phyloP scores from a whole-genome alignment of 1,140 invertebrate species.

The Drosophila equinoxialis region DNA sequence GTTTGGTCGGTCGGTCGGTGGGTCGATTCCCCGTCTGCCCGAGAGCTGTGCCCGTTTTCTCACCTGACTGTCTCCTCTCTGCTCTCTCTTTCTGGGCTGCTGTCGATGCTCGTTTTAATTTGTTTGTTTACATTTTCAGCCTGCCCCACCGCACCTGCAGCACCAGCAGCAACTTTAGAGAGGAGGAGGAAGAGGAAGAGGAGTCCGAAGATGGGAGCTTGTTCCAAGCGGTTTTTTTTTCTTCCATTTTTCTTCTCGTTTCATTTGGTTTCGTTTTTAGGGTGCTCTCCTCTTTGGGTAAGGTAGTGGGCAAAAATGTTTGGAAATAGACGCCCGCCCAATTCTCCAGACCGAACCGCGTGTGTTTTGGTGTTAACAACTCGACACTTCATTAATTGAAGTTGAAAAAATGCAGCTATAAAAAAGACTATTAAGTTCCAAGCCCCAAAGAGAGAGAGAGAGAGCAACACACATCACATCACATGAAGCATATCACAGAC shows the following conservation, averaged over 20 bases:
- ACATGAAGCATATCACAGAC: slow-evolving; percentile 9
- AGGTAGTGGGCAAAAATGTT: slow-evolving; percentile 57
- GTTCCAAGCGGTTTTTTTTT: slow-evolving; percentile 57
- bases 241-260: neutral
- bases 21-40: slow-evolving; percentile 12
- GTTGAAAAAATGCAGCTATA: slow-evolving; percentile 78
- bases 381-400: slow-evolving; percentile 81
- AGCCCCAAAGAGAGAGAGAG: slow-evolving; percentile 31
- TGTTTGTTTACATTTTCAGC: slow-evolving; percentile 75
- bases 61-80: slow-evolving; percentile 52
- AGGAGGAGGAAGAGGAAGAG: slow-evolving; percentile 27
- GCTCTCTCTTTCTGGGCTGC: slow-evolving; percentile 26
- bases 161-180: neutral
- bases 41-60: slow-evolving; percentile 60
- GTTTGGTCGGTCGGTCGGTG: neutral
- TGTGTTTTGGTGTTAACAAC: slow-evolving; percentile 78
- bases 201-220: slow-evolving; percentile 35
- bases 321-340: slow-evolving; percentile 61
- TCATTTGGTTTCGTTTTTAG: neutral
- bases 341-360: slow-evolving; percentile 29
- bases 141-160: slow-evolving; percentile 51
- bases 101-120: slow-evolving; percentile 76
- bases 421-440: slow-evolving; percentile 77
- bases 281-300: slow-evolving; percentile 11
- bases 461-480: neutral